phyloP scores from a whole-genome alignment of 2,113 vertebrate species.

The Cromileptes altivelis region DNA sequence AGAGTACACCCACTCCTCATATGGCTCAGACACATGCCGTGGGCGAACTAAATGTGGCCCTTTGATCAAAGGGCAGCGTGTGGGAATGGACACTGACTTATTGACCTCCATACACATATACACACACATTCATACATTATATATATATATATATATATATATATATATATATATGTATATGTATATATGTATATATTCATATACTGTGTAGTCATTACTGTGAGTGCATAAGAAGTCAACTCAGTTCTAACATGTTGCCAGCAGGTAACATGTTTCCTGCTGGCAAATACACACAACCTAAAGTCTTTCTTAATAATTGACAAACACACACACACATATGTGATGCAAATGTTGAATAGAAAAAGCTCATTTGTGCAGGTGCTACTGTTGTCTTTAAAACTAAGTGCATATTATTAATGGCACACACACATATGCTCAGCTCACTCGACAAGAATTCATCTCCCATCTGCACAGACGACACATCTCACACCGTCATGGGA shows the following conservation, averaged over 20 bases:
- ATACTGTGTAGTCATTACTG: conserved; percentile 23
- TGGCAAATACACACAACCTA: conserved; percentile 1
- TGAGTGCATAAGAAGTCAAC: not conserved
- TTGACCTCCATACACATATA: conserved; percentile 46
- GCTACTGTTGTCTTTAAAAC: conserved; percentile 52
- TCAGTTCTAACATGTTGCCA: not conserved
- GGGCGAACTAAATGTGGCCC: conserved; percentile 73
- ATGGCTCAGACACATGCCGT: conserved; percentile 67
- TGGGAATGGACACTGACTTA: conserved; percentile 66
- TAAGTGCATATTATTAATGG: conserved; percentile 36
- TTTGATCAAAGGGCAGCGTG: conserved; percentile 72
- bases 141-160: not conserved
- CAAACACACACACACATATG: too few species aligned
- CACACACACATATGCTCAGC: conserved; percentile 28
- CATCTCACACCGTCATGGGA: conserved; percentile 1
- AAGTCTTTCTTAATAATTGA: conserved; percentile 13
- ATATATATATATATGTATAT: not conserved
- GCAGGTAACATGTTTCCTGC: not conserved
- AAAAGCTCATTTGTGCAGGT: conserved; percentile 43
- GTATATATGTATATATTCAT: not conserved
- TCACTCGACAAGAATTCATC: conserved; percentile 11
- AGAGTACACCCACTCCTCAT: conserved; percentile 65
- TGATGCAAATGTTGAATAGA: conserved; percentile 18
- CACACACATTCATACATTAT: conserved; percentile 27
- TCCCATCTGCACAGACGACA: conserved; percentile 21